Base-by-base conservation (phyloP, 2,113 vertebrate genomes). In the Eonycteris spelaea region DNA sequence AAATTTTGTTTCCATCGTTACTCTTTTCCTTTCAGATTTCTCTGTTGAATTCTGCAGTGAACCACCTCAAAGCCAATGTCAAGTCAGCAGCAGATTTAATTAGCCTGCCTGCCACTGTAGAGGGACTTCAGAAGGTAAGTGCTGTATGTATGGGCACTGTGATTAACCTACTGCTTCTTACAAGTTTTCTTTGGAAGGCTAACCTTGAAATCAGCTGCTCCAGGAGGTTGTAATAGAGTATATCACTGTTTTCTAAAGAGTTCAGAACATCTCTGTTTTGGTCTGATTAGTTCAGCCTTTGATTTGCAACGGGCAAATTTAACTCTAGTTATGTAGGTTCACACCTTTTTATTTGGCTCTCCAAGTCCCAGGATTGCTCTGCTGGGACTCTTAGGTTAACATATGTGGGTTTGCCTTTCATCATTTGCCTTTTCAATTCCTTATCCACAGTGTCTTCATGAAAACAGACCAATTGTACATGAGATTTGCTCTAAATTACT, bases 111-210 rank as follows among this genome's bases (percentile, higher is more conserved):
- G 95, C 98, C 48, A 99, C 99, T 35, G 99, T 99, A 14, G 99
- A 99, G 97, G 99, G 99, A 78, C 99, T 99, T 96, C 99, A 99
- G 97, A 99, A 99, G 99, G 99, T 99, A 97, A 97, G 97, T 97
- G 83, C 80, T 79, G 8, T 63, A 0, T 57, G 21, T 77, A 2
- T 84, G 24, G 26, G n/a, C 67, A 40, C n/a, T 65, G 16, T 61
- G 71, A 71, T 84, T 93, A 75, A 83, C 67, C 38, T 59, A 40
- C 43, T 75, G 9, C 86, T 87, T 75, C 59, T 93, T 78, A n/a
- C 12, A 67, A 26, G 12, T 94, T 89, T 94, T 75, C 74, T 86
- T 86, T 79, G 22, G 95, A 94, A 95, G 45, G 33, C 48, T 85
- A 19, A n/a, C 78, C 88, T 95, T 96, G 85, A 96, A 94, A 90